Conservation (phyloP, 1,140 invertebrate genomes). For the Sinonovacula constricta region DNA sequence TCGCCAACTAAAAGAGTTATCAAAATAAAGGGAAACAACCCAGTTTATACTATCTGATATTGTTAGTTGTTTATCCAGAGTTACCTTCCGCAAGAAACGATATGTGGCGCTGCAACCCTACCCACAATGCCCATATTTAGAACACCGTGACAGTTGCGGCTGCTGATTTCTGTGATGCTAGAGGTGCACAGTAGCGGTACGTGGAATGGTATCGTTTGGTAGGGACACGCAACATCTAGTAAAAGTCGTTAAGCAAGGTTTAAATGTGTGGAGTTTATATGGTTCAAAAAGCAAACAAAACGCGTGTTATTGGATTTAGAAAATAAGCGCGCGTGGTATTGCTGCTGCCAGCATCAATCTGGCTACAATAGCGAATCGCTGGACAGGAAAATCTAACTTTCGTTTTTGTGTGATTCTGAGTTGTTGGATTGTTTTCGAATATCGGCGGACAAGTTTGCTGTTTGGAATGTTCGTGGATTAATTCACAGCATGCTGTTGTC, state of each 20-base stretch:
- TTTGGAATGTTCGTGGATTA: too few species aligned
- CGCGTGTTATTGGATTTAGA: neutral
- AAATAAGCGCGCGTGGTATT: neutral
- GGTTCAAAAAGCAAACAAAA: too few species aligned
- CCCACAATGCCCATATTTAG: conserved; percentile 51
- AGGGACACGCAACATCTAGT: conserved; percentile 7
- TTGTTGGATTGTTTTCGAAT: too few species aligned
- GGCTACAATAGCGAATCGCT: too few species aligned
- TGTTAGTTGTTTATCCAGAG: neutral
- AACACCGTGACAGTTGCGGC: conserved; percentile 50
- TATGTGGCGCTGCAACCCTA: conserved; percentile 23
- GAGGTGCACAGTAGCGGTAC: neutral
- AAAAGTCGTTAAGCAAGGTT: too few species aligned
- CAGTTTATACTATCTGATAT: neutral
- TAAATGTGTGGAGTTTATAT: too few species aligned
- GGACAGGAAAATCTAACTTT: too few species aligned
- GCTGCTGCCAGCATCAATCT: neutral
- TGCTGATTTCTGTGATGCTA: conserved; percentile 28
- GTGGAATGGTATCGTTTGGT: too few species aligned
- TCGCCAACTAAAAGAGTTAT: too few species aligned
- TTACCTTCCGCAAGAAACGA: conserved; percentile 33
- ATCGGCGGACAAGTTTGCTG: too few species aligned
- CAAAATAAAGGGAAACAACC: neutral
- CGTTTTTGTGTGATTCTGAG: too few species aligned
- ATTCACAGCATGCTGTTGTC: too few species aligned